These are phyloP conservation scores for Nasua narica DNA, from an alignment of 2,797 vertebrate genomes.

Conservation along the genomic window DNA sequence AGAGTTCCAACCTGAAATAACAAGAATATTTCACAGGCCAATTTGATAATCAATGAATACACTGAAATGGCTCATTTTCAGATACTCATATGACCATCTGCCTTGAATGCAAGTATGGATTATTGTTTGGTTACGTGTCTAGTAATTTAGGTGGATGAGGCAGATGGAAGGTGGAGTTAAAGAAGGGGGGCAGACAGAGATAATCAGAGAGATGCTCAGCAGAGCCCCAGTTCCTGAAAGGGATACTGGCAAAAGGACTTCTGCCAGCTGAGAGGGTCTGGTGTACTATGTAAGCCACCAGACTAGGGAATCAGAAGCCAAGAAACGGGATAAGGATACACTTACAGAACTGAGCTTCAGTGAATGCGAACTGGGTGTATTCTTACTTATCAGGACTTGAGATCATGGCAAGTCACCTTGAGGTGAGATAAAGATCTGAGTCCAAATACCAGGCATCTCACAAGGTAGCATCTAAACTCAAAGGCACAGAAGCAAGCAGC, in stretches of 20 bases:
- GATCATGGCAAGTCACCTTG: not conserved
- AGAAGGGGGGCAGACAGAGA: not conserved
- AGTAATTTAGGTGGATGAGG: slow-evolving; percentile 20
- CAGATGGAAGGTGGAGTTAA: not conserved
- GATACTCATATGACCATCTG: not conserved
- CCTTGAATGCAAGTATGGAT: not conserved
- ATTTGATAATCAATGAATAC: slow-evolving; percentile 11
- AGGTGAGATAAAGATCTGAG: not conserved
- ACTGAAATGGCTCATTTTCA: not conserved
- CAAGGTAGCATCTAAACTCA: not conserved
- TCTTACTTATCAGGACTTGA: not conserved
- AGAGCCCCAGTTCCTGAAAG: not conserved
- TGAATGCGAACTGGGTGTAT: not conserved
- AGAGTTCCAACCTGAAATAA: slow-evolving; percentile 42
- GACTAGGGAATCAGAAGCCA: not conserved
- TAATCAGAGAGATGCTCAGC: not conserved
- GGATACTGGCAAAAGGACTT: not conserved
- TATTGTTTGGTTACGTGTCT: slow-evolving; percentile 15
- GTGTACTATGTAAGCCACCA: not conserved
- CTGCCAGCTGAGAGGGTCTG: not conserved
- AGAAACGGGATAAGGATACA: not conserved
- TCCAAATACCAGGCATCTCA: not conserved
- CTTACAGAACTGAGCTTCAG: not conserved
- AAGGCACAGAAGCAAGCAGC: not conserved
- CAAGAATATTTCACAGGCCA: not conserved